Evolutionary conservation across 2,113 vertebrate species (phyloP).

Genomic region (Heterocephalus glaber): DNA sequence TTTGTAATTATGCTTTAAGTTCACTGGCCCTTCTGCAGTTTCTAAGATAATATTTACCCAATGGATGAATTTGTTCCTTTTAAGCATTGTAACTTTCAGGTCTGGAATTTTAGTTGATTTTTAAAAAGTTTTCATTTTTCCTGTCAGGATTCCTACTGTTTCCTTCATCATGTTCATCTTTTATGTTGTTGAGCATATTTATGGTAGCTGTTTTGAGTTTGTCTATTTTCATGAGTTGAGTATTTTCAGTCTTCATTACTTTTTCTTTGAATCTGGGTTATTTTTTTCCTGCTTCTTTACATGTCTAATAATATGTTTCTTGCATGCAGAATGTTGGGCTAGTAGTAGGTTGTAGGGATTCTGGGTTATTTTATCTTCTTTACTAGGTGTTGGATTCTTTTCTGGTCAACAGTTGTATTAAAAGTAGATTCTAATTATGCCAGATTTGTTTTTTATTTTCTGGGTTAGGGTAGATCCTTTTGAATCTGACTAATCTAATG

Average conservation of each 20-base stretch:
- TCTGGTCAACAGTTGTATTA: background rate
- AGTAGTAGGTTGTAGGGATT: background rate
- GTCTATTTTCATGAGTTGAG: background rate
- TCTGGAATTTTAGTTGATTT: background rate
- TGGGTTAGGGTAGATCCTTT: background rate
- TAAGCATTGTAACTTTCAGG: background rate
- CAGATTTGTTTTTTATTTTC: background rate
- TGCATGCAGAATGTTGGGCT: background rate
- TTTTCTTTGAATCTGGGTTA: background rate
- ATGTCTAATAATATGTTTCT: background rate
- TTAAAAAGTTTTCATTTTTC: background rate
- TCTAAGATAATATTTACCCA: background rate
- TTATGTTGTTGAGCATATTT: background rate
- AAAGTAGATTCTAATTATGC: background rate
- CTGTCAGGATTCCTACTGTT: background rate
- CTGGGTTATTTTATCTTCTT: conserved; percentile 10
- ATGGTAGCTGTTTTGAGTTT: background rate
- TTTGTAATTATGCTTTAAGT: conserved; percentile 2
- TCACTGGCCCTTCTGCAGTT: background rate
- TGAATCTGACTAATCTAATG: background rate
- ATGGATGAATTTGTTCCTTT: background rate
- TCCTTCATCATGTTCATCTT: background rate
- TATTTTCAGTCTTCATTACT: background rate
- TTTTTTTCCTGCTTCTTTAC: background rate
- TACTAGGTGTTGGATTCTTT: background rate